Conservation (phyloP, 2,888 invertebrate genomes). For the Limnephilus auricula region DNA sequence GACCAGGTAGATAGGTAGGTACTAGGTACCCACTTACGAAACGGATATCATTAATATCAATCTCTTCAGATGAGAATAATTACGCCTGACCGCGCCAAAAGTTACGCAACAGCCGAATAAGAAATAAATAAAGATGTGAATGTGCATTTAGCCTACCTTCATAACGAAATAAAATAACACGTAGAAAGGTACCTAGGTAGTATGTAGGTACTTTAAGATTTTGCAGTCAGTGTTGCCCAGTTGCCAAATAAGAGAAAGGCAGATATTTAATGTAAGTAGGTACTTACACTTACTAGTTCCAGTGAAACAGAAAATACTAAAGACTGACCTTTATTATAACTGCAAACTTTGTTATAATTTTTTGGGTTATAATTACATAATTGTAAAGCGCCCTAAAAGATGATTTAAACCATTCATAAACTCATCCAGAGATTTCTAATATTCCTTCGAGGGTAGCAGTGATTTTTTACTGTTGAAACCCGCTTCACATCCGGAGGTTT, state of each 20-base stretch:
- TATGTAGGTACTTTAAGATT: background rate
- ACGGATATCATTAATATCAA: slow-evolving; percentile 2
- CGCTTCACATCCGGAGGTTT: slow-evolving; percentile 6
- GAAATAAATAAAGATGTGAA: background rate
- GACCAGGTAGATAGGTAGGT: background rate
- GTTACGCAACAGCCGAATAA: slow-evolving; percentile 6
- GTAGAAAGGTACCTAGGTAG: background rate
- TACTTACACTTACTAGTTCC: background rate
- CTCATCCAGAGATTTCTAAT: background rate
- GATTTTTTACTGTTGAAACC: slow-evolving; percentile 7
- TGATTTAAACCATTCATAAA: background rate
- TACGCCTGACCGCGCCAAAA: slow-evolving; percentile 1
- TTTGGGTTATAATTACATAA: too few species aligned
- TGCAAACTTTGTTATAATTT: too few species aligned
- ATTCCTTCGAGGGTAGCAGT: background rate
- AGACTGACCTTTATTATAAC: background rate
- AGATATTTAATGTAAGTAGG: background rate
- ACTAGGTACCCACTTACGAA: background rate
- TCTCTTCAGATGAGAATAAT: background rate
- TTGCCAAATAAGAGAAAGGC: slow-evolving; percentile 2
- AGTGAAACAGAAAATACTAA: background rate
- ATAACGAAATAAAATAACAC: background rate
- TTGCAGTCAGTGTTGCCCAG: background rate
- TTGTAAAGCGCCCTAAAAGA: background rate
- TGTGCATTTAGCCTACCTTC: background rate